Evolutionary conservation across 2,113 vertebrate species (phyloP).

Genomic region (Cyanoderma ruficeps): DNA sequence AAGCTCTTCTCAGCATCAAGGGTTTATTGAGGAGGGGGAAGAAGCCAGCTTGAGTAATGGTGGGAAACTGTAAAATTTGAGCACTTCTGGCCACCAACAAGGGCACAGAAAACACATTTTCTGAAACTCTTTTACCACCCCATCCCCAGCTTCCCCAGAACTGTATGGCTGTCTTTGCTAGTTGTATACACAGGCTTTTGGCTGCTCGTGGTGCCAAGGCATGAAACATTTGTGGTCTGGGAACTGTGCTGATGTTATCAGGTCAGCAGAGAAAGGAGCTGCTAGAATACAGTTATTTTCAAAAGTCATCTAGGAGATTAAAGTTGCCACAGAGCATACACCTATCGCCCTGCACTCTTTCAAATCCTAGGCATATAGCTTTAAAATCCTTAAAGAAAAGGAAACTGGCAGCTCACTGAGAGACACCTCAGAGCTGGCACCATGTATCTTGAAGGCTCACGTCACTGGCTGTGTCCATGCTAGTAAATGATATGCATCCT

Average conservation of each 20-base stretch:
- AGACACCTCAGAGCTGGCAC: neutral
- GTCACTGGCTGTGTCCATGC: neutral
- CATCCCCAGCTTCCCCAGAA: neutral
- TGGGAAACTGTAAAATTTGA: neutral
- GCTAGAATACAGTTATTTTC: neutral
- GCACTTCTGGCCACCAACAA: neutral
- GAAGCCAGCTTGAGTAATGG: neutral
- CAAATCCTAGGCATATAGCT: neutral
- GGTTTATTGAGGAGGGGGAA: neutral
- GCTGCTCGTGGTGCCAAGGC: neutral
- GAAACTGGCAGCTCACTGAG: neutral
- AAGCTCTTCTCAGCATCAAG: neutral
- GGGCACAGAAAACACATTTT: accelerated
- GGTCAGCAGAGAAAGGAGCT: neutral
- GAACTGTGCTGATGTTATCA: neutral
- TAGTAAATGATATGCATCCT: neutral
- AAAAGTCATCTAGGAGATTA: neutral
- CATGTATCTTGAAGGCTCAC: neutral
- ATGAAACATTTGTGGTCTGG: neutral
- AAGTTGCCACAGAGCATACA: neutral
- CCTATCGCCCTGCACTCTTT: neutral
- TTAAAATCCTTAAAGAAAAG: constrained; percentile 36
- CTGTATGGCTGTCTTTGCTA: neutral
- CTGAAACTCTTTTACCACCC: neutral
- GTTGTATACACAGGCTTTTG: accelerated